These are phyloP conservation scores for Aphaenogaster floridana DNA, from an alignment of 1,140 invertebrate species.

Conservation along the genomic window DNA sequence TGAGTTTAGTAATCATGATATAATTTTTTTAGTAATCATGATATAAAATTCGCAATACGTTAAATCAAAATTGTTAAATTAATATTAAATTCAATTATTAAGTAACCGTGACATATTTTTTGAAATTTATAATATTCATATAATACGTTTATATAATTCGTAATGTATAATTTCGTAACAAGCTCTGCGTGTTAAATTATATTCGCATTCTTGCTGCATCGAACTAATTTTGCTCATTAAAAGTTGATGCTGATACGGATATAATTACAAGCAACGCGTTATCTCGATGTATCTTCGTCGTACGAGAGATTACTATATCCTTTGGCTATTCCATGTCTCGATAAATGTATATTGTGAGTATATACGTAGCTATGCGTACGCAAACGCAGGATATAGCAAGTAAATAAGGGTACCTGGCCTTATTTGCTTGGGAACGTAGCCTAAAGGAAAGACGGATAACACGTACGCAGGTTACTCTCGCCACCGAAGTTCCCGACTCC, in stretches of 20 bases:
- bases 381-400: constrained; percentile 51
- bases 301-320: constrained; percentile 51
- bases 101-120: background rate
- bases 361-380: background rate
- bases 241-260: constrained; percentile 18
- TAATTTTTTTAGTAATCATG: too few species aligned
- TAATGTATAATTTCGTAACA: background rate
- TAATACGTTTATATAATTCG: background rate
- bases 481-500: constrained; percentile 38
- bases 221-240: constrained; percentile 35
- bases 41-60: too few species aligned
- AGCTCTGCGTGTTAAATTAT: background rate
- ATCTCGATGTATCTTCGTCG: constrained; percentile 42
- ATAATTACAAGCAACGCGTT: constrained; percentile 37
- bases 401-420: constrained; percentile 54
- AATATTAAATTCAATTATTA: background rate
- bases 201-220: background rate
- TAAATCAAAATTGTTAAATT: background rate
- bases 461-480: constrained; percentile 38
- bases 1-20: too few species aligned
- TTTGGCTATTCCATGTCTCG: constrained; percentile 41
- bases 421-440: constrained; percentile 57
- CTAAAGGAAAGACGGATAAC: constrained; percentile 52
- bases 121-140: background rate
- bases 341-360: constrained; percentile 43